Conservation (phyloP, 2,797 vertebrate species). For the Podarcis siculus region DNA sequence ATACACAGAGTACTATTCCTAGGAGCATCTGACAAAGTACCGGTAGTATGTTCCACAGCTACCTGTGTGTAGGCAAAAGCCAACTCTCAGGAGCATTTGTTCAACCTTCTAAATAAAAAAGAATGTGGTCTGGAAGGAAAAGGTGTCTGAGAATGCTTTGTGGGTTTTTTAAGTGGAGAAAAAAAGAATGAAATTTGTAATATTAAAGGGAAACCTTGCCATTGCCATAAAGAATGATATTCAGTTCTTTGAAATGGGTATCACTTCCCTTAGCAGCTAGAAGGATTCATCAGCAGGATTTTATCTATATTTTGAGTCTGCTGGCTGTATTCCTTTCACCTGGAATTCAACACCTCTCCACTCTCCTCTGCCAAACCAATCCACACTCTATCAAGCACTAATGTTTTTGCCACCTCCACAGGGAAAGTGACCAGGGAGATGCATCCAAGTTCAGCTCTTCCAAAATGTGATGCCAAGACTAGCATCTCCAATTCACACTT, state of each 20-base stretch:
- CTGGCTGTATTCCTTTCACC: neutral
- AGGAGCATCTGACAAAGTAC: neutral
- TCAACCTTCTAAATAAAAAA: neutral
- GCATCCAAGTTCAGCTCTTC: neutral
- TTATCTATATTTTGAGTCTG: neutral
- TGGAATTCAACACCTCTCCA: neutral
- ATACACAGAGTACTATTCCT: neutral
- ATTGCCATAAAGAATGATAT: neutral
- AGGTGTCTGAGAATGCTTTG: neutral
- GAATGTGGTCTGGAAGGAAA: neutral
- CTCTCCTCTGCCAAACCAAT: neutral
- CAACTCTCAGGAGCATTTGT: neutral
- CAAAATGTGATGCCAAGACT: neutral
- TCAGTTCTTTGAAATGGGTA: neutral
- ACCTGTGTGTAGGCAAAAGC: neutral
- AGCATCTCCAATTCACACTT: neutral
- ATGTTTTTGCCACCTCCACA: neutral
- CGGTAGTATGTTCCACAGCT: neutral
- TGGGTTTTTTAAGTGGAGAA: neutral
- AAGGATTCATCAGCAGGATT: neutral
- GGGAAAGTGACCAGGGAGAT: neutral
- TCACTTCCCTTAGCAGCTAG: neutral
- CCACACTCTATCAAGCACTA: neutral
- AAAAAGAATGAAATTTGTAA: neutral
- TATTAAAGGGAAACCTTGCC: neutral